Conservation (phyloP, 1,140 invertebrate species). For the Pomacea maculata region DNA sequence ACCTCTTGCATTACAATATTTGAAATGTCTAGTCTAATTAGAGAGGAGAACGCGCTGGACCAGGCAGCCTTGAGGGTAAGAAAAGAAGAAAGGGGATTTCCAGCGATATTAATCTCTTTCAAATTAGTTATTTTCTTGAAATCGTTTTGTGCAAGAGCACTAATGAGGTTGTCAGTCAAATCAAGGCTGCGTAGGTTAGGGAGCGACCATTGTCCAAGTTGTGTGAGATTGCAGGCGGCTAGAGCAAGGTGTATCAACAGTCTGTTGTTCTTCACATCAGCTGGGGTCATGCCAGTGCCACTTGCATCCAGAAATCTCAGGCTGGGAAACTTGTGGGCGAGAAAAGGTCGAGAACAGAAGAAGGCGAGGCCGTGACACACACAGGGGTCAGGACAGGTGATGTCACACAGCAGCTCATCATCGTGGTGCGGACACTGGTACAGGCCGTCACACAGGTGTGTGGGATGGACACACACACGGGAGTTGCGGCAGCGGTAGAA, state of each 20-base stretch:
- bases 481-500: slow-evolving; percentile 18
- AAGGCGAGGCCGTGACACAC: slow-evolving; percentile 8
- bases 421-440: slow-evolving; percentile 24
- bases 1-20: background rate
- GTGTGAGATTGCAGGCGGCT: background rate
- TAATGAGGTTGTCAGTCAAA: background rate
- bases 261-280: background rate
- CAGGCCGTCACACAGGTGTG: slow-evolving; percentile 15
- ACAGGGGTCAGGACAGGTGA: slow-evolving; percentile 17
- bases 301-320: background rate
- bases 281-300: background rate
- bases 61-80: background rate
- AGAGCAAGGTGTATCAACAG: slow-evolving; percentile 14
- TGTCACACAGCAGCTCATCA: slow-evolving; percentile 21
- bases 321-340: background rate
- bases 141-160: too few species aligned
- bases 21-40: background rate
- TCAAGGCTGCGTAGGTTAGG: slow-evolving; percentile 16
- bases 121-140: too few species aligned
- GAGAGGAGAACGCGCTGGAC: background rate
- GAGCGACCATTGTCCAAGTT: background rate
- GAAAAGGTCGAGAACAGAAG: background rate
- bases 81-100: too few species aligned
- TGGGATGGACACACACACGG: slow-evolving; percentile 12
- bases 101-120: too few species aligned